Evolutionary conservation across 2,113 vertebrate genomes (phyloP), one percentile per base, ranked within the genome.

Genomic region (Channa argus): DNA sequence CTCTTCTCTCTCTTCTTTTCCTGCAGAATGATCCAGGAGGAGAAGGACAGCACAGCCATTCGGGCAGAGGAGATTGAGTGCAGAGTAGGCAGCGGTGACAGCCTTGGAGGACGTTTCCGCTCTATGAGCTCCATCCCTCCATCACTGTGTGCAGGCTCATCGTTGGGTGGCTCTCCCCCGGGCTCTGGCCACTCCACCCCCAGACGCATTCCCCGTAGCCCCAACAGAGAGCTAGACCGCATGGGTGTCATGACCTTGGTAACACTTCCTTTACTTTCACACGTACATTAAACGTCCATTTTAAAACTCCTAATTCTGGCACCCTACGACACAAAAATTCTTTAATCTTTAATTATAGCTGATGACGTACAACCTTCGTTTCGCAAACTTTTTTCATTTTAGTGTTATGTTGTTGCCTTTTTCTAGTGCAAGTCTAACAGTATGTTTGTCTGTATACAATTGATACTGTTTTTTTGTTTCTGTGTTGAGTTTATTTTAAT

Each of bases 191-290:
- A 94, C 62, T 98, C 96, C 80, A 97, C 98, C 1, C 98, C 98
- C 0, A 94, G 96, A 33, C 90, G 96, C 8, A 77, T 93, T 24
- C 95, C 96, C 0, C 96, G 95, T 60, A 99, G 96, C 79, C 97
- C 98, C 0, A 96, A 96, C 68, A 90, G 96, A 67, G 97, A 99
- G 9, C 92, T 97, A 77, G 97, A 99, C 86, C 95, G 98, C 41
- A 95, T 98, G 74, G 98, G 96, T 2, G 92, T 98, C 91, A 98
- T 98, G 97, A 99, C 97, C 0, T 88, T 99, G 92, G 98, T 99
- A 90, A 93, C 93, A 73, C 15, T 41, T 36, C 12, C n/a, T 70
- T 41, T 50, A 1, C 8, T 4, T 77, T 77, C 12, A 15, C 6
- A 3, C 5, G 6, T 8, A 13, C 6, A 50, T 64, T 77, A 15